Base-by-base conservation (phyloP, 2,113 vertebrate species). In the Phylloscopus trochiloides region DNA sequence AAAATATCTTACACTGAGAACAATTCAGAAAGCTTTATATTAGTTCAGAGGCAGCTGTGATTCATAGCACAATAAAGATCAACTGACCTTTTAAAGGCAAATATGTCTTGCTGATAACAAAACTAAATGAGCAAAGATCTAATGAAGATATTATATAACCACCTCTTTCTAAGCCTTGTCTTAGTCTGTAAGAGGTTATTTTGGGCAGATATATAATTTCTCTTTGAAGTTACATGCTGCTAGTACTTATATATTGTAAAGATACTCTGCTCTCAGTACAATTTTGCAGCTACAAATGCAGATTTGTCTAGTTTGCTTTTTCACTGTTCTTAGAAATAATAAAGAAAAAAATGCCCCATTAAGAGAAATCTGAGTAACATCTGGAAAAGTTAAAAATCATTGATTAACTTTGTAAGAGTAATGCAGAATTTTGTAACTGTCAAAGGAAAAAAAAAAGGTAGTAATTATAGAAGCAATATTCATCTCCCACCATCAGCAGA, bases 61-160 rank as follows among this genome's bases (percentile, higher is more conserved):
- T 96, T 92, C 94, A 88, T 15, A 84, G 17, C 70, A 36, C 78
- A 94, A 73, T 94, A 95, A 97, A 97, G 90, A 94, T 67, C 88
- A 97, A 96, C 40, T 21, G 81, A 92, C 96, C 47, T 50, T 91
- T 95, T 79, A 79, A 79, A 92, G 86, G 71, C 42, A 96, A 95
- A 95, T 65, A 80, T 28, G 4, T 52, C 72, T 90, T 89, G 32
- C 51, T 86, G 57, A 95, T 88, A 90, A 70, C 34, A 89, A 72
- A 71, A 15, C 47, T 73, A 80, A 77, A 55, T 80, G 86, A 95
- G 57, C 73, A 94, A 96, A 97, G 83, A 81, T 93, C 76, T 76
- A 86, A 88, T 70, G 65, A 94, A 87, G 77, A 61, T 86, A 26
- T 63, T 92, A 66, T 10, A 52, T 29, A 88, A 73, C 26, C 4